Evolutionary conservation across 2,888 invertebrate species (phyloP), one percentile per base, ranked within the genome.

Genomic region (Dendrolimus pini): DNA sequence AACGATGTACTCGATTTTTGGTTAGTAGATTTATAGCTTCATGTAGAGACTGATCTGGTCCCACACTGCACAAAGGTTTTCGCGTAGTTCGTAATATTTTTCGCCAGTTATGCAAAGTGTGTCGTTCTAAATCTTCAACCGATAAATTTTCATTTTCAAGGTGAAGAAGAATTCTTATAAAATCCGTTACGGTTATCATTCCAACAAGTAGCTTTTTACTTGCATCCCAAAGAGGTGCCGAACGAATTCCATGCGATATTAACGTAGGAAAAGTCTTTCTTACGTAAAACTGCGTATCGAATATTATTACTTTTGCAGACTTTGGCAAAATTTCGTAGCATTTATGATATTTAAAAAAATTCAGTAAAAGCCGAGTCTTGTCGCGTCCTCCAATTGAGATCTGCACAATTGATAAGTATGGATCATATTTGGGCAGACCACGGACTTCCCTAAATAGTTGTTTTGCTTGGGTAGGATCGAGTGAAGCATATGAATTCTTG

Each of bases 341-440:
- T 74, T 89, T 89, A 66, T 90, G 90, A 70, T 89, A 91, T 68
- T 85, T 90, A 66, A 91, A 91, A 73, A 91, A 91, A 65, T 90
- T 91, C 64, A 90, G 75, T 63, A 90, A 72, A 41, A 90, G 77
- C 65, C 87, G 79, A 30, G 90, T 89, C 75, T 89, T 90, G 70
- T 90, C 90, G 70, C 90, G 77, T 57, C 90, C 90, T 54, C 90
- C 90, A 65, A 89, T 75, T 54, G 90, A 89, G 74, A 90, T 90
- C 79, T 90, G 90, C 62, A 90, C 90, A 67, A 90, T 89, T 41
- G 90, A 89, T 74, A 89, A 81, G 74, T 89, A 90, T 54, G 90
- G 90, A 64, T 90, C 90, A 67, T 87, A 89, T 73, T 84, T 90
- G 56, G 90, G 90, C 59, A 90, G 78, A 52, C 90, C 90, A 53